Evolutionary conservation across 2,797 vertebrate genomes (phyloP), one percentile per base, ranked within the genome.

Genomic region (Coluber constrictor): DNA sequence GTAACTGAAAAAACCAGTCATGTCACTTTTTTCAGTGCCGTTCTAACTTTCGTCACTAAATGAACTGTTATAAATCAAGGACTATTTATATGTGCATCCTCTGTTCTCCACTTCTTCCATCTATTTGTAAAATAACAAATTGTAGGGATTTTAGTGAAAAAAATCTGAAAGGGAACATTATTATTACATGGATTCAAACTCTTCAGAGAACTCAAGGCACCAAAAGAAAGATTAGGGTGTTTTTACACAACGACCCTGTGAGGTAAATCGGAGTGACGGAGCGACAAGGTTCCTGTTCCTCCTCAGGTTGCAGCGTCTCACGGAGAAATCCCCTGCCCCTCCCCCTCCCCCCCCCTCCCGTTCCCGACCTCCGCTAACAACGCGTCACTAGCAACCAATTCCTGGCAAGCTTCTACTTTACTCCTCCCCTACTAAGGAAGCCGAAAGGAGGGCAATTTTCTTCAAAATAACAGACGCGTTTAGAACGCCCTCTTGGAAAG

Each of bases 291-390:
- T 79, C n/a, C 32, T 0, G 32, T 25, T 23, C 1, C 4, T 25
- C 20, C 74, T 12, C 9, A 18, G 20, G 18, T 12, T 25, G 20
- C 20, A 12, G 37, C 37, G 74, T 20, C 37, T 47, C 10, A 1
- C 15, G 10, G 16, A 29, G 3, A 13, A 56, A 4, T 5, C 4
- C 29, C 12, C 12, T 5, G n/a, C n/a, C n/a, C n/a, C n/a, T n/a
- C n/a, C n/a, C n/a, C n/a, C n/a, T n/a, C n/a, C 63, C 12, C 1
- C 29, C 12, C 3, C 2, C 51, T 0, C 9, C 18, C 87, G 4
- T 51, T 29, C 16, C 29, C n/a, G 1, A 2, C 18, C 87, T 56
- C n/a, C 4, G 23, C 55, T 57, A 88, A 55, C 20, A 32, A 27
- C 29, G 47, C 51, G 47, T 87, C 86, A 87, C 15, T 54, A 87